phyloP scores from a whole-genome alignment of 53 echinoderm and acorn worm species.

The Paelopatides confundens region DNA sequence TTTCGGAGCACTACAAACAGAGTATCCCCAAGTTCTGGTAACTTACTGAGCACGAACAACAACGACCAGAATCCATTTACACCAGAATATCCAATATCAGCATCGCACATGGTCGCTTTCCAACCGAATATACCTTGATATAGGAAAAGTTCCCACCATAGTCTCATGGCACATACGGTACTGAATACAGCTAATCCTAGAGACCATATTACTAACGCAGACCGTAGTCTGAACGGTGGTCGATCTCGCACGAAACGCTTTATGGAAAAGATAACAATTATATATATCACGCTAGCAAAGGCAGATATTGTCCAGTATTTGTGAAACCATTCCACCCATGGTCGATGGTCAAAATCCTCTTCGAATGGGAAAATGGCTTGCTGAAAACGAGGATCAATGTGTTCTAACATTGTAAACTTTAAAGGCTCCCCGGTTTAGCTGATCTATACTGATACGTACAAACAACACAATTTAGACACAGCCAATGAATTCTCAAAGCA shows the following conservation, averaged over 20 bases:
- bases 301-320: slow-evolving; percentile 80
- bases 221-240: slow-evolving; percentile 70
- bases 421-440: not conserved
- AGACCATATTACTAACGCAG: slow-evolving; percentile 82
- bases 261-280: slow-evolving; percentile 83
- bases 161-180: slow-evolving; percentile 77
- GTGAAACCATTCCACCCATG: slow-evolving; percentile 68
- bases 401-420: slow-evolving; percentile 70
- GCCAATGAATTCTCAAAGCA: too few relatives aligned
- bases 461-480: too few relatives aligned
- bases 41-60: slow-evolving; percentile 88
- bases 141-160: slow-evolving; percentile 74
- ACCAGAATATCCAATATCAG: slow-evolving; percentile 78
- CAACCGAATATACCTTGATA: slow-evolving; percentile 73
- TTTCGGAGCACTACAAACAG: slow-evolving; percentile 95
- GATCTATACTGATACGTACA: too few relatives aligned
- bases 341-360: slow-evolving; percentile 84
- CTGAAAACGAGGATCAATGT: slow-evolving; percentile 77
- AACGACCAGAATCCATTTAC: slow-evolving; percentile 96
- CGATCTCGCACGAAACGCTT: slow-evolving; percentile 77
- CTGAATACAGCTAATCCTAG: slow-evolving; percentile 82
- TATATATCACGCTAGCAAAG: slow-evolving; percentile 76
- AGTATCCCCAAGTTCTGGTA: slow-evolving; percentile 94
- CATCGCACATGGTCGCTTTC: slow-evolving; percentile 91
- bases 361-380: slow-evolving; percentile 86